Base-by-base conservation (phyloP, 35 echinoderm and acorn worm genomes). In the Diadema setosum region DNA sequence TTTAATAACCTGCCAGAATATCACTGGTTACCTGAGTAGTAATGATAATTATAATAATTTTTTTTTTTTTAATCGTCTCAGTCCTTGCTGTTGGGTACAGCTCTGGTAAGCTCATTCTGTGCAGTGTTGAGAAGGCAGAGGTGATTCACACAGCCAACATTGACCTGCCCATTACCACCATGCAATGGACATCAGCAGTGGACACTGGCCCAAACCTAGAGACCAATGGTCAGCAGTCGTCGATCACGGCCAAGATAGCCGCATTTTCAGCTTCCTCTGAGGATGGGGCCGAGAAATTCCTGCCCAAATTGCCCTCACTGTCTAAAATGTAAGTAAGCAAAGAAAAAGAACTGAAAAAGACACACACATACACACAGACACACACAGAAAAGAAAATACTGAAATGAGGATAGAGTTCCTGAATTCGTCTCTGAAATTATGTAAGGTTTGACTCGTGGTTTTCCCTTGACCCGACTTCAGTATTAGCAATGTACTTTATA, bases 61-160 rank as follows among this genome's bases (percentile, higher is more conserved):
- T n/a, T n/a, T n/a, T n/a, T n/a, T n/a, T n/a, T n/a, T n/a, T n/a
- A n/a, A n/a, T n/a, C n/a, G n/a, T n/a, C n/a, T n/a, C 61, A 99
- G 96, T 94, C 2, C 82, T 99, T 7, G 81, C 96, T 52, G 88
- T 99, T n/a, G 93, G 96, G 24, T 99, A 99, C 70, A 64, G 30
- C 24, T 63, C 89, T 65, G 96, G 96, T 23, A 75, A 86, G 59
- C 15, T 99, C 5, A n/a, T 99, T 4, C 60, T 99, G 11, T 94
- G 92, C 69, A 91, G 89, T 87, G 96, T 99, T 7, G 93, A 99
- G 49, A 93, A 93, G 37, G 96, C 96, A 17, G 89, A 90, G 36
- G 73, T 95, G 26, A 42, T 99, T 2, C 96, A 99, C 73, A 92
- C 81, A 2, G 73, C 80, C 0, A 39, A 70, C 5, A 43, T 95